These are phyloP conservation scores for Phenganax subtilis DNA, from an alignment of 92 coral and sea anemone species.

Conservation along the genomic window DNA sequence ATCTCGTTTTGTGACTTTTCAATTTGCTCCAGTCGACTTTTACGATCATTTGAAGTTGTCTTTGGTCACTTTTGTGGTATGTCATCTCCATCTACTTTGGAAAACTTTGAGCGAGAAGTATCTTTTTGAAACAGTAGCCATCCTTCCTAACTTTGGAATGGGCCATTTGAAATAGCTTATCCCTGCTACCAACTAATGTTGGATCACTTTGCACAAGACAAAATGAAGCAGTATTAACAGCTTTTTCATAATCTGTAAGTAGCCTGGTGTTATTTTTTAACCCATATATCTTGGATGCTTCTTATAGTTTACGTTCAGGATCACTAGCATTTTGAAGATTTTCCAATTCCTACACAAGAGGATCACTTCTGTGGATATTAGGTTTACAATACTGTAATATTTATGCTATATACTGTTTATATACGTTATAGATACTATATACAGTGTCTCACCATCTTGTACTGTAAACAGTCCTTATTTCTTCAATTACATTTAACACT, in stretches of 20 bases:
- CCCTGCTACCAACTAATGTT: not conserved
- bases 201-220: constrained; percentile 6
- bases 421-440: too few species aligned
- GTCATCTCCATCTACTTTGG: not conserved
- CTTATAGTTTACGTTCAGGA: not conserved
- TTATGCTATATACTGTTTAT: too few species aligned
- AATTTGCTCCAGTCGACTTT: constrained; percentile 1
- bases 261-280: not conserved
- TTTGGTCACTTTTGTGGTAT: not conserved
- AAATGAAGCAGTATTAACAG: not conserved
- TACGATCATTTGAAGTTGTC: not conserved
- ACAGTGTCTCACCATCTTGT: too few species aligned
- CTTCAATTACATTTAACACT: too few species aligned
- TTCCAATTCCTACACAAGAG: not conserved
- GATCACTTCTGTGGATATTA: too few species aligned
- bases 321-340: not conserved
- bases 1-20: constrained; percentile 1
- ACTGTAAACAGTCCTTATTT: too few species aligned
- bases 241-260: constrained; percentile 12
- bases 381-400: not conserved
- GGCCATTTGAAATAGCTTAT: not conserved
- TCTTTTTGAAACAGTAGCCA: not conserved
- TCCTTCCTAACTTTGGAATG: constrained; percentile 8
- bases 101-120: not conserved
- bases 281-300: constrained; percentile 13